These are phyloP conservation scores for Mesoligia furuncula DNA, from an alignment of 2,888 invertebrate species.

Conservation along the genomic window DNA sequence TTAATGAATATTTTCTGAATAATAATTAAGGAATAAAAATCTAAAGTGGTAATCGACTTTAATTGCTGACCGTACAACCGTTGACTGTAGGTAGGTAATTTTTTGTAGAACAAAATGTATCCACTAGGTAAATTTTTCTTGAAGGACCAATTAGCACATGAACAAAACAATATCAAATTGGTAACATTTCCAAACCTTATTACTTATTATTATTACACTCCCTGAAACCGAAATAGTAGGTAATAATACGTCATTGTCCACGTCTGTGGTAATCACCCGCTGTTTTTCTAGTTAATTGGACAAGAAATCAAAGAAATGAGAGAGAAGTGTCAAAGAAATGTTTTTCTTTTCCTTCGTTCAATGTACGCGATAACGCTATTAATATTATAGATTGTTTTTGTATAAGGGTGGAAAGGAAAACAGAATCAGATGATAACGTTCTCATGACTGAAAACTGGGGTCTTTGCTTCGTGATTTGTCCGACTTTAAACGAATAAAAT, in stretches of 20 bases:
- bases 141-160: neutral
- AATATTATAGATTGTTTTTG: slow-evolving; percentile 45
- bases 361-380: slow-evolving; percentile 55
- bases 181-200: neutral
- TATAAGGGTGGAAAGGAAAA: slow-evolving; percentile 25
- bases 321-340: slow-evolving; percentile 63
- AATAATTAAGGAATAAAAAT: too few relatives aligned
- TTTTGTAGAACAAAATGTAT: too few relatives aligned
- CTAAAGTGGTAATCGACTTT: too few relatives aligned
- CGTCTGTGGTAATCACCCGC: slow-evolving; percentile 77
- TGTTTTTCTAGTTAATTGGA: slow-evolving; percentile 89
- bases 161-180: slow-evolving; percentile 12
- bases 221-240: slow-evolving; percentile 70
- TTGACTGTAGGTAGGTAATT: too few relatives aligned
- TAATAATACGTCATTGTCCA: slow-evolving; percentile 84
- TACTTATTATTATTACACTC: slow-evolving; percentile 3
- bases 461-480: neutral
- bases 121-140: too few relatives aligned
- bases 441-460: slow-evolving; percentile 3
- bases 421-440: slow-evolving; percentile 42
- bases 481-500: neutral
- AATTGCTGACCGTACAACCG: too few relatives aligned
- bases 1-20: too few relatives aligned
- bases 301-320: slow-evolving; percentile 82
- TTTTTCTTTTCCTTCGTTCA: slow-evolving; percentile 58